These are phyloP conservation scores for Criorhina ranunculi DNA, from an alignment of 2,888 invertebrate species.

Conservation along the genomic window DNA sequence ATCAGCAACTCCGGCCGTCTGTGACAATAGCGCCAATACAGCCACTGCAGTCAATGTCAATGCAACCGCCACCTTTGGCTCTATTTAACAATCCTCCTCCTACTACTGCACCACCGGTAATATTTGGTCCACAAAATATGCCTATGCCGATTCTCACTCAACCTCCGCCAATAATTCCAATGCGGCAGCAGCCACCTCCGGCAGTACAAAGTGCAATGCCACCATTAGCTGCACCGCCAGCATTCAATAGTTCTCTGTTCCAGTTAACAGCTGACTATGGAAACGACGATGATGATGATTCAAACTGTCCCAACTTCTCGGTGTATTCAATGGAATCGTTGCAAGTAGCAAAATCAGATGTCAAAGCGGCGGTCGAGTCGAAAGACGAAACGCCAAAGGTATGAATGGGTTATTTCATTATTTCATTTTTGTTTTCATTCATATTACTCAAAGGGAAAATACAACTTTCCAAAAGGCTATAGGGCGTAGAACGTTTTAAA, in stretches of 20 bases:
- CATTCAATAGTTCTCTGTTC: conserved; percentile 81
- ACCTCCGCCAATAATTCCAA: conserved; percentile 78
- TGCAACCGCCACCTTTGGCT: conserved; percentile 22
- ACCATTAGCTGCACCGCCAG: conserved; percentile 80
- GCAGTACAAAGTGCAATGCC: conserved; percentile 77
- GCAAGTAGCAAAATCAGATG: conserved; percentile 85
- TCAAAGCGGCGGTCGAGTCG: conserved; percentile 70
- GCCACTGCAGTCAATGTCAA: conserved; percentile 31
- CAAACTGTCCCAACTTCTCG: conserved; percentile 93
- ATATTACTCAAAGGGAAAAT: conserved; percentile 22
- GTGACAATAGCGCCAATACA: conserved; percentile 43
- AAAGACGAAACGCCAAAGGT: conserved; percentile 80
- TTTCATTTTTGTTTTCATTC: conserved; percentile 28
- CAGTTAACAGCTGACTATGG: conserved; percentile 82
- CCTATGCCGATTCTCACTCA: conserved; percentile 63
- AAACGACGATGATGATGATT: conserved; percentile 86
- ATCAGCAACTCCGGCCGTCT: conserved; percentile 28
- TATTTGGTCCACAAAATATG: conserved; percentile 68
- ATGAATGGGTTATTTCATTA: conserved; percentile 76
- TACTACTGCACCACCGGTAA: conserved; percentile 44
- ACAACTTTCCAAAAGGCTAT: conserved; percentile 56
- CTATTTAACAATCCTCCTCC: conserved; percentile 47
- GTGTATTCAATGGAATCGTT: conserved; percentile 93
- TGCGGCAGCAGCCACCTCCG: conserved; percentile 70
- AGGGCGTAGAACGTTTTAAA: neutral